A percentile compares a stretch with the other conserved stretches of the same genome.
These are phyloP conservation scores for Lasioglossum marginatum DNA, from an alignment of 2,888 invertebrate genomes.

Conservation along the genomic window DNA sequence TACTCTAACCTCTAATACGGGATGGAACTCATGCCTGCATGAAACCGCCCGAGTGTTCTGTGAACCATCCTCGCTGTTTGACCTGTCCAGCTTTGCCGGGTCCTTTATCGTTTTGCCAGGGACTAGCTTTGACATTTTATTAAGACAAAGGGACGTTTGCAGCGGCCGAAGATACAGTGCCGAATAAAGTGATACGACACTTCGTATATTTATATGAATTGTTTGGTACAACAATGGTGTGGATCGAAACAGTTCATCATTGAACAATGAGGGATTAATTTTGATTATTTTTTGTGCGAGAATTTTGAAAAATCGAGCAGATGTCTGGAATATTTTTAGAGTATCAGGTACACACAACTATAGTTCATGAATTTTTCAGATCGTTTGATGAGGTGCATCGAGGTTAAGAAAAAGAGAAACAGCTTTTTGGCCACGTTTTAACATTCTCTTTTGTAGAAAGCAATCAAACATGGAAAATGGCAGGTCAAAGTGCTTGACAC, in stretches of 20 bases:
- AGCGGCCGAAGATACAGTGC: background rate
- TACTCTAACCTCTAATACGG: conserved; percentile 45
- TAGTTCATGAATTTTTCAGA: no score
- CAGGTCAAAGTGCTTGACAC: conserved; percentile 18
- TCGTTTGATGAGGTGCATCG: background rate
- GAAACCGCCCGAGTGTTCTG: conserved; percentile 18
- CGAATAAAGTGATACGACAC: background rate
- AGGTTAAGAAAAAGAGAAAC: background rate
- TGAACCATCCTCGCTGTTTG: conserved; percentile 13
- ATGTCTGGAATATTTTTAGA: background rate
- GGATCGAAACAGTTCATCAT: background rate
- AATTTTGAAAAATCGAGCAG: no score
- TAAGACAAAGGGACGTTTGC: background rate
- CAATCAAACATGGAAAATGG: background rate
- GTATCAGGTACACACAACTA: background rate
- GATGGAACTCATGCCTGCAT: conserved; percentile 10
- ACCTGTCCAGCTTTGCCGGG: conserved; percentile 12
- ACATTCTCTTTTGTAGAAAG: background rate
- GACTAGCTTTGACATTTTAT: background rate
- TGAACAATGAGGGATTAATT: background rate
- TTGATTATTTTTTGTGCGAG: no score
- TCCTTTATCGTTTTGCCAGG: background rate
- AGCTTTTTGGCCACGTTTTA: background rate
- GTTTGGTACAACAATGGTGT: background rate
- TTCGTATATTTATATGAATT: background rate